These are phyloP conservation scores for Myotis yumanensis DNA, from an alignment of 2,113 vertebrate genomes.

Conservation along the genomic window DNA sequence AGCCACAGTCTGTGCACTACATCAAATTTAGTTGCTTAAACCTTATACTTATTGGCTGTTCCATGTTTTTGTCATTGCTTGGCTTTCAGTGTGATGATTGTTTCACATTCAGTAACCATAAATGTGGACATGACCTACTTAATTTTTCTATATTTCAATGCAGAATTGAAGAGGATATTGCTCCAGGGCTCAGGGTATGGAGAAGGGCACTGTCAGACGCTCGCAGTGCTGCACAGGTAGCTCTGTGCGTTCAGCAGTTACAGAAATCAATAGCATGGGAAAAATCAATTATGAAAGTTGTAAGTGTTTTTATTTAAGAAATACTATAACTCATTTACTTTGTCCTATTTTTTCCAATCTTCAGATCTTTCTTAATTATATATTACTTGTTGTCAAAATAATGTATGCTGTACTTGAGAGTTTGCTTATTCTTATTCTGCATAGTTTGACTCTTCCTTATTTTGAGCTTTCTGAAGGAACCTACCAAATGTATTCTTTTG, in stretches of 20 bases:
- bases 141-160: constrained; percentile 82
- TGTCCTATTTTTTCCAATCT: constrained; percentile 67
- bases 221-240: constrained; percentile 96
- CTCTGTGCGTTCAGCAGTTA: constrained; percentile 98
- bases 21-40: constrained; percentile 90
- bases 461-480: constrained; percentile 46
- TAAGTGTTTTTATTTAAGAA: constrained; percentile 86
- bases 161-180: constrained; percentile 97
- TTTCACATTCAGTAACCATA: constrained; percentile 80
- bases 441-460: constrained; percentile 21
- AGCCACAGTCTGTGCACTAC: constrained; percentile 90
- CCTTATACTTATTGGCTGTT: constrained; percentile 89
- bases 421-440: constrained; percentile 26
- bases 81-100: constrained; percentile 90
- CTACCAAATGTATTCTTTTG: constrained; percentile 8
- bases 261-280: constrained; percentile 99
- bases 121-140: constrained; percentile 80
- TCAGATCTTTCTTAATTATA: constrained; percentile 63
- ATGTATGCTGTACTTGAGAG: constrained; percentile 46
- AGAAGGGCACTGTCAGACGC: constrained; percentile 95
- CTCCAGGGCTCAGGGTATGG: constrained; percentile 98
- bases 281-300: constrained; percentile 99
- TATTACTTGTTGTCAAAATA: constrained; percentile 60
- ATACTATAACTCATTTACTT: constrained; percentile 76
- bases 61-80: constrained; percentile 89